These are phyloP conservation scores for Regulus satrapa DNA, from an alignment of 2,113 vertebrate genomes.

Conservation along the genomic window DNA sequence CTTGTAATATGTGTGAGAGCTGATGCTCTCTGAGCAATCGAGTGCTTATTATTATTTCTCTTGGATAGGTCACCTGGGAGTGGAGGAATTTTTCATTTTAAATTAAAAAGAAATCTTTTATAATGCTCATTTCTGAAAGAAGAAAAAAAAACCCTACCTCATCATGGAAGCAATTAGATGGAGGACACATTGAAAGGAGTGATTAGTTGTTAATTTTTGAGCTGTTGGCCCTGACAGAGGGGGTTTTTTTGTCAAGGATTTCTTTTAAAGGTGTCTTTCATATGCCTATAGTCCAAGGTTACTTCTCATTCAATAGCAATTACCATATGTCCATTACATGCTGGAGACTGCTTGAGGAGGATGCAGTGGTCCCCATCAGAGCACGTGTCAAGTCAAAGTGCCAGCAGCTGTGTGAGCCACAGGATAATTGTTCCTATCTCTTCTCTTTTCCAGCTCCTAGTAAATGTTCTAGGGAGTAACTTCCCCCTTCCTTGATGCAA, in stretches of 20 bases:
- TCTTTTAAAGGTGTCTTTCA: conserved; percentile 37
- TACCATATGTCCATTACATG: conserved; percentile 34
- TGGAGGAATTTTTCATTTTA: conserved; percentile 60
- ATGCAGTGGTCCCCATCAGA: neutral
- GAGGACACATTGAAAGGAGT: conserved; percentile 10
- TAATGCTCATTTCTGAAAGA: conserved; percentile 51
- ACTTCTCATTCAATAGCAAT: conserved; percentile 44
- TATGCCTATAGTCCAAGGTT: conserved; percentile 35
- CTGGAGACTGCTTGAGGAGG: conserved; percentile 21
- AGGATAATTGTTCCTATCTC: conserved; percentile 57
- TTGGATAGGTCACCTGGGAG: conserved; percentile 56
- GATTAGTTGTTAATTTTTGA: conserved; percentile 60
- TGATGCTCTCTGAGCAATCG: conserved; percentile 50
- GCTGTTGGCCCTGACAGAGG: conserved; percentile 22
- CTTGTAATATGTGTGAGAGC: conserved; percentile 8
- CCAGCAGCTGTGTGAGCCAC: conserved; percentile 43
- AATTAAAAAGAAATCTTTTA: conserved; percentile 67
- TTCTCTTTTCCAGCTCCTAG: conserved; percentile 51
- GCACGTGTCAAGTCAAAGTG: conserved; percentile 15
- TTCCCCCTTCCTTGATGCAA: conserved; percentile 14
- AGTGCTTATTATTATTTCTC: conserved; percentile 62
- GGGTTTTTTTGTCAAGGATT: neutral
- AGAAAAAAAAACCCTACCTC: neutral
- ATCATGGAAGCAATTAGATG: conserved; percentile 60
- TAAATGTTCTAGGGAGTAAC: conserved; percentile 56